These are phyloP conservation scores for Cettia cetti DNA, from an alignment of 2,113 vertebrate species.

Conservation along the genomic window DNA sequence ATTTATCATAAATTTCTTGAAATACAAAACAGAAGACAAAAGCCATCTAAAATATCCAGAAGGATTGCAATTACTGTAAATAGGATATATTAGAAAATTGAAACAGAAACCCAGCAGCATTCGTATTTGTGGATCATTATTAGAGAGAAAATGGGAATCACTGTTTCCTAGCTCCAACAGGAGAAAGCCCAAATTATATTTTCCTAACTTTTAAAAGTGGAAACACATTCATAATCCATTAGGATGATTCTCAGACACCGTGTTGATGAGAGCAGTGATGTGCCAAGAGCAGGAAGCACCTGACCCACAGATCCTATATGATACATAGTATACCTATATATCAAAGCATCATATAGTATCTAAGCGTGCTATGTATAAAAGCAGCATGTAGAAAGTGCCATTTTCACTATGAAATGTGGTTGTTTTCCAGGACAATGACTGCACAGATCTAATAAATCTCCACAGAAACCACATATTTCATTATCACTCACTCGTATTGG, in stretches of 20 bases:
- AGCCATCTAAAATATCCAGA: neutral
- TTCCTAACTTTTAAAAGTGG: neutral
- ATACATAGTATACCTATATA: neutral
- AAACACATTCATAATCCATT: neutral
- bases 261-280: neutral
- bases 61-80: neutral
- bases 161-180: neutral
- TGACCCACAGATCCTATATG: neutral
- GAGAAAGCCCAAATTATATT: neutral
- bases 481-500: neutral
- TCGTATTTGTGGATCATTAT: neutral
- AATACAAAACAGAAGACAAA: constrained; percentile 17
- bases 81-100: neutral
- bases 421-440: neutral
- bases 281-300: neutral
- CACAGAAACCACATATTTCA: neutral
- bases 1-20: constrained; percentile 21
- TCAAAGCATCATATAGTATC: neutral
- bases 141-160: neutral
- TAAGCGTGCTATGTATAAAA: neutral
- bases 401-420: neutral
- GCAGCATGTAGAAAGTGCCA: neutral
- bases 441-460: neutral
- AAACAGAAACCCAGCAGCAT: neutral
- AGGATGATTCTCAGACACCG: neutral